Base-by-base conservation (phyloP, 2,113 vertebrate genomes). In the Muntiacus reevesi region DNA sequence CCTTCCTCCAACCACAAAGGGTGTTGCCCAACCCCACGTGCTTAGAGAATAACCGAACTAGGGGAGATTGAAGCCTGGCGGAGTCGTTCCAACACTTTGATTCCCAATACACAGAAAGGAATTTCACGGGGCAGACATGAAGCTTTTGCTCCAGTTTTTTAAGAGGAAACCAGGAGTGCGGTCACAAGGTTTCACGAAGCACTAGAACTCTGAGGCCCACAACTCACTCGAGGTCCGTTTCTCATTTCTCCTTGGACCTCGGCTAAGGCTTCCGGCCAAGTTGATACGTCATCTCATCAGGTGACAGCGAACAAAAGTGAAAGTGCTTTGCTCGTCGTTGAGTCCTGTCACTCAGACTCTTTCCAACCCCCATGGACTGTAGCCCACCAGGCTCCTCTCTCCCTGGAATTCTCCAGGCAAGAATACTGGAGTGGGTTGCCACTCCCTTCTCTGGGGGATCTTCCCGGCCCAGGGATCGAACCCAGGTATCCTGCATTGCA, bases 1-100 rank as follows among this genome's bases (percentile, higher is more conserved):
- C 54, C 50, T 59, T 27, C 13, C 21, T 74, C 28, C 36, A 21
- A 5, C 14, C 30, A 6, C 19, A 52, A 47, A 74, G 5, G 7
- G 14, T 7, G 19, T 16, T 25, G 5, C 14, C 36, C 2, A 87
- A 62, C 9, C n/a, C 23, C 9, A 14, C 0, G 0, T 7, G 54
- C 25, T 40, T 6, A 27, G 54, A 64, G 28, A 74, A 43, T 2
- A 8, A 8, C 9, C 19, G 43, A 57, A 25, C 54, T 12, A 17
- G 47, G 21, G 19, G 28, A 57, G 30, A 64, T 0, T 16, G 0
- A 27, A 55, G 4, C 19, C 36, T 14, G 76, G 36, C 7, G 12
- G 0, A 28, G 83, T 19, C 15, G n/a, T 28, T 4, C 7, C 28
- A 25, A 30, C 3, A 9, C 16, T 83, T 36, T 3, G 11, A 15